These are phyloP conservation scores for Rhabdomys pumilio DNA, from an alignment of 2,797 vertebrate species.

Conservation along the genomic window DNA sequence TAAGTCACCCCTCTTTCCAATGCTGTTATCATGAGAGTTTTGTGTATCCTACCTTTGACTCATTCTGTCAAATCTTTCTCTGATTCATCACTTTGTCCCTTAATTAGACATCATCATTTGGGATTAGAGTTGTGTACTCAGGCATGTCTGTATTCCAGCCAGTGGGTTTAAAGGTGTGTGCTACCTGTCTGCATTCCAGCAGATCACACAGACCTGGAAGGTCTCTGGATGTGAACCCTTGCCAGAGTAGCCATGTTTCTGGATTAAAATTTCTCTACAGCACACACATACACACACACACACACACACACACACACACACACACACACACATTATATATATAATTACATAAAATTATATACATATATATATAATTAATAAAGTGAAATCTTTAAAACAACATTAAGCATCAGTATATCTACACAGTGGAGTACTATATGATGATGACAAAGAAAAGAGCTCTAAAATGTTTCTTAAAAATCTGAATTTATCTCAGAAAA, in stretches of 20 bases:
- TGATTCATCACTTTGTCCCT: not conserved
- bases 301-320: too few species aligned
- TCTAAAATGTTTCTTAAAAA: not conserved
- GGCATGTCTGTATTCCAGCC: not conserved
- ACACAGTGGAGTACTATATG: not conserved
- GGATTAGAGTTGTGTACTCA: not conserved
- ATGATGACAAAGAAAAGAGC: not conserved
- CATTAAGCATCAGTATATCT: not conserved
- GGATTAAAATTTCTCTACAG: not conserved
- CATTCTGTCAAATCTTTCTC: not conserved
- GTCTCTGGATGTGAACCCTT: not conserved
- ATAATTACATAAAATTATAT: too few species aligned
- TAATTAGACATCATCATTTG: not conserved
- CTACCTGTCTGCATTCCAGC: not conserved
- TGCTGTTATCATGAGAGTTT: not conserved
- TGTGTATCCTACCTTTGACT: not conserved
- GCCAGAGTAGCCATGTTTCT: not conserved
- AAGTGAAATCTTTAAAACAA: not conserved
- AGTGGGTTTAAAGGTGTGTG: not conserved
- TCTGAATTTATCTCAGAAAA: slow-evolving; percentile 1
- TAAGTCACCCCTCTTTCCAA: too few species aligned
- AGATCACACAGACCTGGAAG: not conserved
- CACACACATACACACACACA: not conserved
- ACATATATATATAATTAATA: not conserved
- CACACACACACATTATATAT: too few species aligned